Evolutionary conservation across 2,888 invertebrate species (phyloP).

Genomic region (Aphrophora alni): DNA sequence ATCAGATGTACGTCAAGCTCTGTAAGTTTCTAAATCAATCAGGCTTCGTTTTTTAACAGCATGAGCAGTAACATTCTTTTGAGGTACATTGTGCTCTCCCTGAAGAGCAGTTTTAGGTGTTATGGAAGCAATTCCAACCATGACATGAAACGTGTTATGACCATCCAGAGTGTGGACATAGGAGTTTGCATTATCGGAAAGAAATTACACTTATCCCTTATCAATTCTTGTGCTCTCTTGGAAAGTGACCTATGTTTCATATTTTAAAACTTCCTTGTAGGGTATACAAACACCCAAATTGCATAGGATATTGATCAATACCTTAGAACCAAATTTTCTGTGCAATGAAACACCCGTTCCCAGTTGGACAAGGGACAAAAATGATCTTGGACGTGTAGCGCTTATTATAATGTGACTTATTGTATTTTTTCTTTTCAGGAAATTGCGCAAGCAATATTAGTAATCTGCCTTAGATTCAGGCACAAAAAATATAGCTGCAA

Average conservation of each 20-base stretch:
- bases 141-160: background rate
- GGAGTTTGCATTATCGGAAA: background rate
- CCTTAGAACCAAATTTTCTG: too few species aligned
- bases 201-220: background rate
- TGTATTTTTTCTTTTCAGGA: too few species aligned
- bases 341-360: too few species aligned
- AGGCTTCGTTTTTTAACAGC: background rate
- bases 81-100: background rate
- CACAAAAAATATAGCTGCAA: too few species aligned
- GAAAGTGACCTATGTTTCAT: conserved; percentile 3
- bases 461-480: too few species aligned
- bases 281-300: too few species aligned
- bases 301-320: too few species aligned
- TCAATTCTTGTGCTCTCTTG: conserved; percentile 6
- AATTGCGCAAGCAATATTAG: too few species aligned
- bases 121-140: conserved; percentile 17
- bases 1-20: too few species aligned
- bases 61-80: conserved; percentile 13
- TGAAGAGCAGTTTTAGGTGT: conserved; percentile 17
- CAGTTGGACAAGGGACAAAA: too few species aligned
- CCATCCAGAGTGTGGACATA: conserved; percentile 1
- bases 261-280: background rate
- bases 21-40: conserved; percentile 4
- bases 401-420: too few species aligned
- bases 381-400: too few species aligned